Percentiles rank a stretch among this genome's conserved stretches.
phyloP scores from a whole-genome alignment of 2,797 vertebrate species.

The Nyctibius grandis region DNA sequence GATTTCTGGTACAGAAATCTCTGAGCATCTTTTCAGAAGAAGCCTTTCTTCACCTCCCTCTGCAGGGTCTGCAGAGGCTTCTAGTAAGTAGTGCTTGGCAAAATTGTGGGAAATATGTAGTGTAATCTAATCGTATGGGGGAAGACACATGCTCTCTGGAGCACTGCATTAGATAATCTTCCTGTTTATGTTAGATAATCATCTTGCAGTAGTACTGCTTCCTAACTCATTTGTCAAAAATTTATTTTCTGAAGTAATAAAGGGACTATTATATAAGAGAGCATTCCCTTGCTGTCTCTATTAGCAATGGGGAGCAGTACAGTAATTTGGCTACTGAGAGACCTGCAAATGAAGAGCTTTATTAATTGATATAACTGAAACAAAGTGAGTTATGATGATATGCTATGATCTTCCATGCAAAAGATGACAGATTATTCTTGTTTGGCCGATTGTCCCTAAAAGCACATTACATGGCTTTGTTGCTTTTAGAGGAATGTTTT shows the following conservation, averaged over 20 bases:
- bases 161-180: neutral
- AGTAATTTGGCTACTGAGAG: neutral
- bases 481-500: neutral
- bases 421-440: neutral
- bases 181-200: neutral
- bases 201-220: neutral
- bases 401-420: neutral
- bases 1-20: slow-evolving; percentile 23
- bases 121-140: neutral
- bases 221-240: neutral
- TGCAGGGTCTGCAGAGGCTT: slow-evolving; percentile 39
- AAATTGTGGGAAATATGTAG: neutral
- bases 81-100: slow-evolving; percentile 28
- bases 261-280: neutral
- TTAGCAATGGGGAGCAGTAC: neutral
- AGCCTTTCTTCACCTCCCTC: slow-evolving; percentile 57
- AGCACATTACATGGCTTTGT: neutral
- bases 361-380: slow-evolving; percentile 20
- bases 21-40: slow-evolving; percentile 52
- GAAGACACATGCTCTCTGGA: neutral
- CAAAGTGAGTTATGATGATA: neutral
- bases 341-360: slow-evolving; percentile 26
- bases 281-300: neutral
- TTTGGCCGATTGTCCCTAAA: slow-evolving; percentile 38
- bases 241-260: neutral